phyloP scores from a whole-genome alignment of 2,888 invertebrate genomes.

The Latheticus oryzae region DNA sequence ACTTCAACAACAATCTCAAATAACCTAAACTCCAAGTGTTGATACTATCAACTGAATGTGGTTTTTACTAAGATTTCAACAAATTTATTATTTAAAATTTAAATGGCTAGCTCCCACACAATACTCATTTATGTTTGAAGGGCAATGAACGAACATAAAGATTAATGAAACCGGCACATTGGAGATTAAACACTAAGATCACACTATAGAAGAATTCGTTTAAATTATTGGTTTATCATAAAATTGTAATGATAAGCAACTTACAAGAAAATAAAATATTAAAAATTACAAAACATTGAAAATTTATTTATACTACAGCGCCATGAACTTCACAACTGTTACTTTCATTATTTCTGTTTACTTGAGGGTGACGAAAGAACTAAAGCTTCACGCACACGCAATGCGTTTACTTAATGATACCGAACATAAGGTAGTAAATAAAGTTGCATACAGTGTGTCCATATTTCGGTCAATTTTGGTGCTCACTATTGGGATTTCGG shows the following conservation, averaged over 20 bases:
- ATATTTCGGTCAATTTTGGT: no score
- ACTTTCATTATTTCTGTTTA: slow-evolving; percentile 26
- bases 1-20: no score
- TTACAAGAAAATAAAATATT: no score
- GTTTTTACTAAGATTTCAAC: no score
- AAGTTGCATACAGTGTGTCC: no score
- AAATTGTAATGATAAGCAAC: no score
- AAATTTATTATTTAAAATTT: slow-evolving; percentile 31
- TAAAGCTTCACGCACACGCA: slow-evolving; percentile 5
- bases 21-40: no score
- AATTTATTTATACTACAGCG: slow-evolving; percentile 9
- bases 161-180: slow-evolving; percentile 8
- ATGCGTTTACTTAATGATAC: slow-evolving; percentile 1
- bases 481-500: no score
- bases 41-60: no score
- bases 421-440: no score
- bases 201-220: no score
- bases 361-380: slow-evolving; percentile 19
- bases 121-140: slow-evolving; percentile 23
- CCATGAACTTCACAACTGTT: slow-evolving; percentile 26
- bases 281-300: neutral
- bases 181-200: slow-evolving; percentile 2
- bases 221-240: no score
- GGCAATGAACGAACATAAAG: slow-evolving; percentile 22
- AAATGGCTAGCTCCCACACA: slow-evolving; percentile 28